Percentiles rank a stretch among this genome's conserved stretches.
These are phyloP conservation scores for Cyrtorhinus lividipennis DNA, from an alignment of 1,140 invertebrate species.

Conservation along the genomic window DNA sequence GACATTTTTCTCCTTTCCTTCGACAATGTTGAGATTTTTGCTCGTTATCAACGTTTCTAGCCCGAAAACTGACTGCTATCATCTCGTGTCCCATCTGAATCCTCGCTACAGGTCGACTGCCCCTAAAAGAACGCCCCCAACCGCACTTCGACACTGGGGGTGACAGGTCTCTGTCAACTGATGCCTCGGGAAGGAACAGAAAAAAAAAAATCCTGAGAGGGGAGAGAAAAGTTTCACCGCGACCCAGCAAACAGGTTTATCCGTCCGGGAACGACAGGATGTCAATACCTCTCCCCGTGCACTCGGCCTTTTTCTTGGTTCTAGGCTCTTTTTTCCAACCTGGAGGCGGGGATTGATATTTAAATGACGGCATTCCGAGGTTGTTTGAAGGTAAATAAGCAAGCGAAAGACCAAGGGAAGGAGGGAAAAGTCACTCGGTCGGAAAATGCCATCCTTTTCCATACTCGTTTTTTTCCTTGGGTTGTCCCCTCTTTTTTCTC, in stretches of 20 bases:
- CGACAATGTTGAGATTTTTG: no score
- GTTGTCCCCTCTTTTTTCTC: background rate
- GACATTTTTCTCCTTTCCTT: no score
- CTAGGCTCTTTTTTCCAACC: background rate
- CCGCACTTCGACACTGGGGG: background rate
- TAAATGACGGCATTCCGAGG: background rate
- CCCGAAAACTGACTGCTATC: no score
- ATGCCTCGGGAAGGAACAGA: background rate
- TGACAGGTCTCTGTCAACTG: background rate
- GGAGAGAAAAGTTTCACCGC: background rate
- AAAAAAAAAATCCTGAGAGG: background rate
- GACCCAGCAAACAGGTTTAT: constrained; percentile 4
- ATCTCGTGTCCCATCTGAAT: no score
- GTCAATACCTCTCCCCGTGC: background rate
- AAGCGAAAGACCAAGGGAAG: no score
- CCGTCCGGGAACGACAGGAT: constrained; percentile 6
- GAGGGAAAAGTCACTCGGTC: background rate
- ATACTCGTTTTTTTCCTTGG: background rate
- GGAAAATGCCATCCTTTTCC: background rate
- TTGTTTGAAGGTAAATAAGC: background rate
- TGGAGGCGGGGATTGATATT: background rate
- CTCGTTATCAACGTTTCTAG: no score
- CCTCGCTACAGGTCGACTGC: no score
- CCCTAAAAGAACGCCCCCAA: background rate
- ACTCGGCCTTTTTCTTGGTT: background rate